Evolutionary conservation across 2,888 invertebrate species (phyloP).

Genomic region (Trachelus iudaicus): DNA sequence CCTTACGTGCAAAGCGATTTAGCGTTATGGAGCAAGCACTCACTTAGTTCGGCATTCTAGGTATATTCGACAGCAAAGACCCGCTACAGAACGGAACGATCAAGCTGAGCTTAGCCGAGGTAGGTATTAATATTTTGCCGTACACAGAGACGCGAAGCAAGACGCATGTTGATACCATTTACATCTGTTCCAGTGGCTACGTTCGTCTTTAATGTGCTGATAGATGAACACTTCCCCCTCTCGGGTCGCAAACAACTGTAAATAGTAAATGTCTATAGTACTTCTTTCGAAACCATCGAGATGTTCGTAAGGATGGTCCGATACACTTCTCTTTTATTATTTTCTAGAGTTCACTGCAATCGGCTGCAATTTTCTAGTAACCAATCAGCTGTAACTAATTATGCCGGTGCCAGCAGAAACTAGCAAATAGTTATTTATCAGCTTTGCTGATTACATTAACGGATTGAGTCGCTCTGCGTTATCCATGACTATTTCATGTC

Average conservation of each 20-base stretch:
- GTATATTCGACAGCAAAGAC: slow-evolving; percentile 81
- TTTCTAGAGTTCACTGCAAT: slow-evolving; percentile 34
- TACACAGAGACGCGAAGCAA: not conserved
- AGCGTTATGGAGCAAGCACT: not conserved
- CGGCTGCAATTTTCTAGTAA: slow-evolving; percentile 28
- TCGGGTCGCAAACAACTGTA: slow-evolving; percentile 51
- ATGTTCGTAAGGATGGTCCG: not conserved
- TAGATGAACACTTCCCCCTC: slow-evolving; percentile 27
- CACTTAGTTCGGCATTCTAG: slow-evolving; percentile 61
- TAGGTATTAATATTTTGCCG: slow-evolving; percentile 59
- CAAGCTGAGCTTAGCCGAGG: slow-evolving; percentile 84
- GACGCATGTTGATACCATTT: not conserved
- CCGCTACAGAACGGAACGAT: slow-evolving; percentile 83
- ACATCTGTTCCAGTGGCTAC: slow-evolving; percentile 76
- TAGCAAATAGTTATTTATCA: not conserved
- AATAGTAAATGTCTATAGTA: slow-evolving; percentile 41
- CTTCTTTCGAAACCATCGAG: slow-evolving; percentile 20
- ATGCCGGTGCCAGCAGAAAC: not conserved
- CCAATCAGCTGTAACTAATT: not conserved
- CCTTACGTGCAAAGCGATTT: not conserved
- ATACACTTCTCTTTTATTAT: not conserved
- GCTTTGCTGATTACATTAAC: not conserved
- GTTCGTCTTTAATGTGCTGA: slow-evolving; percentile 78
- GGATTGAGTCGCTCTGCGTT: not conserved
- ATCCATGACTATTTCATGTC: not conserved